Conservation (phyloP, 2,888 invertebrate species). For the Shargacucullia verbasci region DNA sequence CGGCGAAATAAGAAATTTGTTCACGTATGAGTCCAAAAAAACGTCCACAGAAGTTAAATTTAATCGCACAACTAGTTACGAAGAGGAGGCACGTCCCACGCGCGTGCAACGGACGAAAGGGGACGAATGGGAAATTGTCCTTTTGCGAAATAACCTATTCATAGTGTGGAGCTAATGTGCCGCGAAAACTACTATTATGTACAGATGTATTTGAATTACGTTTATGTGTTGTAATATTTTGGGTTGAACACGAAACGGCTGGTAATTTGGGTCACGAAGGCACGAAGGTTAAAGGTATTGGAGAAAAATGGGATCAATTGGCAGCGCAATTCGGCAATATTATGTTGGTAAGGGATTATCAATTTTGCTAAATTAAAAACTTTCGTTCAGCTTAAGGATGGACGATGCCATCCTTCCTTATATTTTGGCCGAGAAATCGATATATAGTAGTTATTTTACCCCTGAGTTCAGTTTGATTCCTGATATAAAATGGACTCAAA, state of each 20-base stretch:
- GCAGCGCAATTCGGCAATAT: constrained; percentile 16
- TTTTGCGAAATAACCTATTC: constrained; percentile 54
- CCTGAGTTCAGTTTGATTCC: too few relatives aligned
- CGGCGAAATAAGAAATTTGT: constrained; percentile 54
- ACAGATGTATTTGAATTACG: constrained; percentile 45
- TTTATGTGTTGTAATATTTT: constrained; percentile 30
- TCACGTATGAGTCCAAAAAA: constrained; percentile 56
- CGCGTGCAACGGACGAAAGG: constrained; percentile 48
- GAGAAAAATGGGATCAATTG: constrained; percentile 27
- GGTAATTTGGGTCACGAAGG: constrained; percentile 8
- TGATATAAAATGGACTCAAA: too few relatives aligned
- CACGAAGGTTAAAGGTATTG: constrained; percentile 26
- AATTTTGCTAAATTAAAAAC: constrained; percentile 20
- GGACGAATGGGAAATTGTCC: constrained; percentile 53
- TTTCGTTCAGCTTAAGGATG: not conserved
- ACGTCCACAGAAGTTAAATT: constrained; percentile 61
- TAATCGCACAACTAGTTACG: constrained; percentile 59
- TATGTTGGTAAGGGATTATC: constrained; percentile 13
- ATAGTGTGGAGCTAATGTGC: constrained; percentile 50
- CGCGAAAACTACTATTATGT: constrained; percentile 43
- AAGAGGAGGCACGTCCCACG: constrained; percentile 51
- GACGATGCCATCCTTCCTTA: not conserved
- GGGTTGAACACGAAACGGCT: constrained; percentile 12
- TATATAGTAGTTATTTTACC: not conserved
- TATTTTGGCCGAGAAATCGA: not conserved